Evolutionary conservation across 2,113 vertebrate species (phyloP).

Genomic region (Plestiodon gilberti): DNA sequence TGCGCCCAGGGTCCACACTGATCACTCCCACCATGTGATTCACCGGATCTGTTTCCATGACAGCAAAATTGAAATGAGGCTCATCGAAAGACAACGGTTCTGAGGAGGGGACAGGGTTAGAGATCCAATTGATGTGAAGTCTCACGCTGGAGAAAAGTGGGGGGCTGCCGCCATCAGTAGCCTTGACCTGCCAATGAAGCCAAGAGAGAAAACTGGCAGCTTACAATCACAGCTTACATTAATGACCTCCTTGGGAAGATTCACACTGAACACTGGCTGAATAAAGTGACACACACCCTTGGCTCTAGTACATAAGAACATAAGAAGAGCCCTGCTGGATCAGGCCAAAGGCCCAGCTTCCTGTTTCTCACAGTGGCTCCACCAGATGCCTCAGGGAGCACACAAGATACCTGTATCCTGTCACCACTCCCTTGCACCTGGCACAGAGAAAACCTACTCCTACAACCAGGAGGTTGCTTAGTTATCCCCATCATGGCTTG

Average conservation of each 20-base stretch:
- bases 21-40: slow-evolving; percentile 96
- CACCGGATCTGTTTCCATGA: slow-evolving; percentile 94
- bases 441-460: too few species aligned
- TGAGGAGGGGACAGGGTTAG: slow-evolving; percentile 73
- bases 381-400: too few species aligned
- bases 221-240: background rate
- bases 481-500: too few species aligned
- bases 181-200: slow-evolving; percentile 83
- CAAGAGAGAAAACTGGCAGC: background rate
- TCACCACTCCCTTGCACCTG: too few species aligned
- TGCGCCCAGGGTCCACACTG: slow-evolving; percentile 83
- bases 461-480: too few species aligned
- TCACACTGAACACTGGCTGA: background rate
- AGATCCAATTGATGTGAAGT: slow-evolving; percentile 90
- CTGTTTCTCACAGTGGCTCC: too few species aligned
- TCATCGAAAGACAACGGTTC: slow-evolving; percentile 88
- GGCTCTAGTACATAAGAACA: too few species aligned
- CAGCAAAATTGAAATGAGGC: slow-evolving; percentile 86
- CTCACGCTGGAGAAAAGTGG: slow-evolving; percentile 82
- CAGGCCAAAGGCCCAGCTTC: too few species aligned
- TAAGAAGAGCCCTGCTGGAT: too few species aligned
- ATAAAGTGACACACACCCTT: too few species aligned
- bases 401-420: too few species aligned
- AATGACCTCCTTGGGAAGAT: background rate
- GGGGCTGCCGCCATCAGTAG: slow-evolving; percentile 86